phyloP scores from a whole-genome alignment of 2,113 vertebrate genomes.

The Fulica atra region DNA sequence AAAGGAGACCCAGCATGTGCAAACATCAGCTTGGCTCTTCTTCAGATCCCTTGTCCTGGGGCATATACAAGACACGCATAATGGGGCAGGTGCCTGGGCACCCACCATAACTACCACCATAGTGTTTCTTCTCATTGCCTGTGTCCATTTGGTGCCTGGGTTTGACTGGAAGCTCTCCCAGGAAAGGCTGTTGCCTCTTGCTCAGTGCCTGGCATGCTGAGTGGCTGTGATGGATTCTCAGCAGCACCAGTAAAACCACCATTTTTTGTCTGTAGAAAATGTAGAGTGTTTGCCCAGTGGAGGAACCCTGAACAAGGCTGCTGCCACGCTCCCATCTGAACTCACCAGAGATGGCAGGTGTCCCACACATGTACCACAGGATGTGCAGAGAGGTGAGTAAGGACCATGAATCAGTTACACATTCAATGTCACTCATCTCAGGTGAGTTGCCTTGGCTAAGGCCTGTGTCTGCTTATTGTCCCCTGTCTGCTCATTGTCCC shows the following conservation, averaged over 20 bases:
- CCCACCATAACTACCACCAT: neutral
- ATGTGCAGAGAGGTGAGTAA: neutral
- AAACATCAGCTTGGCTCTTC: neutral
- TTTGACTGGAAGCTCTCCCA: neutral
- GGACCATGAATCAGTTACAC: neutral
- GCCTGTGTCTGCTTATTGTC: neutral
- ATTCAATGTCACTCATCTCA: neutral
- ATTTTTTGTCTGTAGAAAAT: neutral
- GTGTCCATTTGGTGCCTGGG: neutral
- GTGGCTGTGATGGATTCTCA: neutral
- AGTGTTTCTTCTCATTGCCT: neutral
- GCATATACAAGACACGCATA: neutral
- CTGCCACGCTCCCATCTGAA: neutral
- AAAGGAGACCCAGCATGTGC: accelerated
- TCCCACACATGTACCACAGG: neutral
- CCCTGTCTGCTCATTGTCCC: neutral
- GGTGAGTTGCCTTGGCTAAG: neutral
- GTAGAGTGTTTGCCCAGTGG: neutral
- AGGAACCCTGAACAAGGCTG: neutral
- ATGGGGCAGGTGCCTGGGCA: neutral
- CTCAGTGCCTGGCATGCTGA: accelerated
- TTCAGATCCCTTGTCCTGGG: neutral
- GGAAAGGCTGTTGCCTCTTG: neutral
- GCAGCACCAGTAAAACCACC: neutral
- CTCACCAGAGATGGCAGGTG: neutral